Percentiles rank a stretch among this genome's conserved stretches.
Evolutionary conservation across 2,113 vertebrate species (phyloP).

Genomic region (Oplegnathus fasciatus): DNA sequence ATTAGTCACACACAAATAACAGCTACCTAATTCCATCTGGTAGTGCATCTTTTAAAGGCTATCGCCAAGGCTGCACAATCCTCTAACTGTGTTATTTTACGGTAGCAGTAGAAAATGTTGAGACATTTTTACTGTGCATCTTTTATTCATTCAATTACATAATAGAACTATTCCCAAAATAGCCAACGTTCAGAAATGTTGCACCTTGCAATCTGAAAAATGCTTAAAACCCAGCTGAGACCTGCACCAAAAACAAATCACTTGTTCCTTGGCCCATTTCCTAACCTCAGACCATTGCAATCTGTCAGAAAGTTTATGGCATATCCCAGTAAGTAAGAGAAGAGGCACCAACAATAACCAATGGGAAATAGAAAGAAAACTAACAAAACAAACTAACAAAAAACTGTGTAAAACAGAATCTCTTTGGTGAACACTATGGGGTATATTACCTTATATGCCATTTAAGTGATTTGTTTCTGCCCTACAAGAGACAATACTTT

Average conservation of each 20-base stretch:
- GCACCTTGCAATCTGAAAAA: background rate
- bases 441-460: background rate
- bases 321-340: background rate
- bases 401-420: background rate
- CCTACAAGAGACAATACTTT: background rate
- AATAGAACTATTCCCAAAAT: background rate
- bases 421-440: background rate
- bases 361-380: background rate
- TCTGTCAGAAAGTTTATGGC: background rate
- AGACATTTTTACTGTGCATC: background rate
- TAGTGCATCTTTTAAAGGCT: conserved; percentile 5
- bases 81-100: background rate
- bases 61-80: background rate
- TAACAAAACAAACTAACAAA: background rate
- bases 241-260: background rate
- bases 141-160: background rate
- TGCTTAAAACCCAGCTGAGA: background rate
- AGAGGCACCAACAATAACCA: background rate
- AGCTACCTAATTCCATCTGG: background rate
- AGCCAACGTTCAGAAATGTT: background rate
- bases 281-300: background rate
- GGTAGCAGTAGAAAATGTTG: background rate
- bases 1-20: conserved; percentile 72
- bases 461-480: background rate
- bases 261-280: background rate